Percentiles rank a stretch among this genome's conserved stretches.
Evolutionary conservation across 2,888 invertebrate genomes (phyloP).

Genomic region (Polydesmus complanatus): DNA sequence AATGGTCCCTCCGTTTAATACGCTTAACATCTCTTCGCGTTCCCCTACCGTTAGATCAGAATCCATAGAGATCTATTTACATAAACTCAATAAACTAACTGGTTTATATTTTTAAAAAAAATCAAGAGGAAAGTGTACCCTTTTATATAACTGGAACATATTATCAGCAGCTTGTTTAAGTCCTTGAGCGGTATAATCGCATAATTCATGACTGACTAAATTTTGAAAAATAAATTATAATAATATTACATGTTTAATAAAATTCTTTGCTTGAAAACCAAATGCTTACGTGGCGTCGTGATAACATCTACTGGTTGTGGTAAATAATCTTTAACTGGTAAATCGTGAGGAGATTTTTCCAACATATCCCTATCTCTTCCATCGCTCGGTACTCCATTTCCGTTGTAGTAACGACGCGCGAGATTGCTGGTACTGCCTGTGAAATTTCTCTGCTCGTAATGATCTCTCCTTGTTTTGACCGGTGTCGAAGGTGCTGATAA

Average conservation of each 20-base stretch:
- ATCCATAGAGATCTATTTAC: conserved; percentile 22
- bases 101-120: neutral
- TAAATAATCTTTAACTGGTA: conserved; percentile 17
- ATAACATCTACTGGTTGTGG: conserved; percentile 30
- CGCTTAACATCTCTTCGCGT: conserved; percentile 20
- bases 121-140: conserved; percentile 32
- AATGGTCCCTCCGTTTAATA: conserved; percentile 20
- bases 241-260: conserved; percentile 8
- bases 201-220: conserved; percentile 23
- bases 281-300: conserved; percentile 39
- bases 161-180: conserved; percentile 44
- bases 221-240: conserved; percentile 4
- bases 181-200: conserved; percentile 24
- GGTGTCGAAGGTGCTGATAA: neutral
- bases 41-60: conserved; percentile 21
- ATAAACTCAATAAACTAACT: neutral
- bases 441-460: neutral
- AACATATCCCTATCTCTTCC: conserved; percentile 7
- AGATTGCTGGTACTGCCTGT: neutral
- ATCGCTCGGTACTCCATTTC: neutral
- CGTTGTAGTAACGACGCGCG: neutral
- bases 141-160: conserved; percentile 54
- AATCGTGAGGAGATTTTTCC: conserved; percentile 19
- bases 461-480: neutral
- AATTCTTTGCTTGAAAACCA: neutral